Evolutionary conservation across 2,797 vertebrate species (phyloP).

Genomic region (Poeciliopsis paucimaculata): DNA sequence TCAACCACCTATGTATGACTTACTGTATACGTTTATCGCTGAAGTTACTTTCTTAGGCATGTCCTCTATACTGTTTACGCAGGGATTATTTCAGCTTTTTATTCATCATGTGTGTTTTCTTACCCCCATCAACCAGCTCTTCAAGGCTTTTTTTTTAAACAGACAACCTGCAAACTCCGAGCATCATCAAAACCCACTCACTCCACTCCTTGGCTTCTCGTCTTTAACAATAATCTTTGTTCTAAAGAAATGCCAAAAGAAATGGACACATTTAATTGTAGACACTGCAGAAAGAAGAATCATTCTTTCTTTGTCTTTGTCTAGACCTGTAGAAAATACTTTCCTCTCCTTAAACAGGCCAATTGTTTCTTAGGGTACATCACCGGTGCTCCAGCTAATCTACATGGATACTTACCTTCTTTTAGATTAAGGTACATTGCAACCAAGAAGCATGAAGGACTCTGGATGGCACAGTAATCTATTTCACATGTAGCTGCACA

Average conservation of each 20-base stretch:
- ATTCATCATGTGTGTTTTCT: slow-evolving; percentile 51
- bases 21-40: slow-evolving; percentile 14
- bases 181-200: slow-evolving; percentile 60
- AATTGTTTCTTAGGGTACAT: slow-evolving; percentile 60
- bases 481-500: slow-evolving; percentile 80
- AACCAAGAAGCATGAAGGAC: slow-evolving; percentile 75
- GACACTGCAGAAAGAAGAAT: slow-evolving; percentile 72
- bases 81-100: slow-evolving; percentile 14
- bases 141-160: slow-evolving; percentile 78
- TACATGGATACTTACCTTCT: slow-evolving; percentile 70
- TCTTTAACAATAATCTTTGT: slow-evolving; percentile 63
- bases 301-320: slow-evolving; percentile 67
- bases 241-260: slow-evolving; percentile 73
- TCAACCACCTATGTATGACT: neutral
- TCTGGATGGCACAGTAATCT: slow-evolving; percentile 67
- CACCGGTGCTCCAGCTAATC: slow-evolving; percentile 64
- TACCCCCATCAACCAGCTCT: slow-evolving; percentile 58
- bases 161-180: slow-evolving; percentile 76
- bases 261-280: slow-evolving; percentile 71
- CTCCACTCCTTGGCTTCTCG: slow-evolving; percentile 61
- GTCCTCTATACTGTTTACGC: slow-evolving; percentile 18
- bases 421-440: slow-evolving; percentile 65
- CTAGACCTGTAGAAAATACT: slow-evolving; percentile 66
- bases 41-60: slow-evolving; percentile 16
- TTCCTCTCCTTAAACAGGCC: slow-evolving; percentile 64